Conservation (phyloP, 2,888 invertebrate species). For the Coronaproctus castanopsis region DNA sequence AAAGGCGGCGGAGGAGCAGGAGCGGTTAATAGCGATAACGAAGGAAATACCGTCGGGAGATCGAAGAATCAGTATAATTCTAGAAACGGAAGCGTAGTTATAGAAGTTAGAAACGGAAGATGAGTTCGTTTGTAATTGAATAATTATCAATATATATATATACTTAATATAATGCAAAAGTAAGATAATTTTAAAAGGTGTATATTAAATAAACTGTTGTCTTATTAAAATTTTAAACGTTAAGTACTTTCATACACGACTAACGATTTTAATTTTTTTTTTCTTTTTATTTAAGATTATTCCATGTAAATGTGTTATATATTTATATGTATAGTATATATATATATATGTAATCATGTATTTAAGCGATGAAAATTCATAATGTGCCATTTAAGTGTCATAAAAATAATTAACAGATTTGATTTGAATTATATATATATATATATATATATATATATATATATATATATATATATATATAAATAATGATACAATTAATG, state of each 20-base stretch:
- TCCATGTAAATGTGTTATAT: background rate
- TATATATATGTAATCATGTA: background rate
- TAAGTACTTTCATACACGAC: background rate
- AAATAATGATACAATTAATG: too few relatives aligned
- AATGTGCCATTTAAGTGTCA: background rate
- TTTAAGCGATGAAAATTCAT: background rate
- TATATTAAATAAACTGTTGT: too few relatives aligned
- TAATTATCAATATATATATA: background rate
- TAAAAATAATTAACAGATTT: background rate
- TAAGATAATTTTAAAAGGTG: too few relatives aligned
- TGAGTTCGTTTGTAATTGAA: background rate
- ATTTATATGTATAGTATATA: background rate
- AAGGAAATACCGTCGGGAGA: conserved; percentile 28
- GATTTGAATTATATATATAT: too few relatives aligned
- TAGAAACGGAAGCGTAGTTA: conserved; percentile 34
- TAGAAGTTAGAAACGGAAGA: conserved; percentile 35
- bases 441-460: too few relatives aligned
- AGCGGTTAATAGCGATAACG: conserved; percentile 35
- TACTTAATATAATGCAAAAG: too few relatives aligned
- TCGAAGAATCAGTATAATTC: conserved; percentile 25
- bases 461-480: too few relatives aligned
- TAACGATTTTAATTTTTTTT: background rate
- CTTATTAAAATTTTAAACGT: too few relatives aligned
- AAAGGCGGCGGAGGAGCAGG: conserved; percentile 29
- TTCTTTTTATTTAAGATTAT: background rate